Evolutionary conservation across 2,888 invertebrate species (phyloP).

Genomic region (Orthosia gothica): DNA sequence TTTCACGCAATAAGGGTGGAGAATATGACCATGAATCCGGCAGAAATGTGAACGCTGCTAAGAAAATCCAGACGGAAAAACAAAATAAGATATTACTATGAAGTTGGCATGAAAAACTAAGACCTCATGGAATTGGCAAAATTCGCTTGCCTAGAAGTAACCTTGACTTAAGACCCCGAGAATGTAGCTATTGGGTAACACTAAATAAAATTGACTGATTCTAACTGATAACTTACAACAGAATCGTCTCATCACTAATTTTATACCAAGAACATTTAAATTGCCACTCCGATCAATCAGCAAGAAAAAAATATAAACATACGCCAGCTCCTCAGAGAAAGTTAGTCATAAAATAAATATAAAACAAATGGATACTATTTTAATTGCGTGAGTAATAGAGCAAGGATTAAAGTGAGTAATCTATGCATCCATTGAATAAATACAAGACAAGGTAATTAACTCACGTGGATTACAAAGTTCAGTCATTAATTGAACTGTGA

Average conservation of each 20-base stretch:
- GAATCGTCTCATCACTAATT: background rate
- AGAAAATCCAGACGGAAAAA: background rate
- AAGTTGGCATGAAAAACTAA: too few species aligned
- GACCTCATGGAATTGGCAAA: too few species aligned
- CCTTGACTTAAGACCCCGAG: too few species aligned
- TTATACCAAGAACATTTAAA: constrained; percentile 1
- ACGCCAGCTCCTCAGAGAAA: constrained; percentile 22
- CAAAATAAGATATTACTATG: too few species aligned
- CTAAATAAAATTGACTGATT: too few species aligned
- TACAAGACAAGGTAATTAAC: constrained; percentile 4
- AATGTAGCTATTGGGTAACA: too few species aligned
- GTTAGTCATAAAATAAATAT: constrained; percentile 47
- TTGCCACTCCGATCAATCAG: background rate
- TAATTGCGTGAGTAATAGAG: constrained; percentile 35
- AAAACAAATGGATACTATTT: constrained; percentile 35
- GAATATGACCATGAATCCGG: background rate
- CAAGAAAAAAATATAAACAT: constrained; percentile 19
- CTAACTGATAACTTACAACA: too few species aligned
- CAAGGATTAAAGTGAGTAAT: constrained; percentile 22
- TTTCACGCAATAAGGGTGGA: too few species aligned
- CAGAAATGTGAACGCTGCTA: too few species aligned
- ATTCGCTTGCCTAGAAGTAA: too few species aligned
- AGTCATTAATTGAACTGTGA: constrained; percentile 4
- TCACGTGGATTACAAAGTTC: constrained; percentile 23
- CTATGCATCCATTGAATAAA: constrained; percentile 16